Base-by-base conservation (phyloP, 2,797 vertebrate species). In the Otolemur crassicaudatus region DNA sequence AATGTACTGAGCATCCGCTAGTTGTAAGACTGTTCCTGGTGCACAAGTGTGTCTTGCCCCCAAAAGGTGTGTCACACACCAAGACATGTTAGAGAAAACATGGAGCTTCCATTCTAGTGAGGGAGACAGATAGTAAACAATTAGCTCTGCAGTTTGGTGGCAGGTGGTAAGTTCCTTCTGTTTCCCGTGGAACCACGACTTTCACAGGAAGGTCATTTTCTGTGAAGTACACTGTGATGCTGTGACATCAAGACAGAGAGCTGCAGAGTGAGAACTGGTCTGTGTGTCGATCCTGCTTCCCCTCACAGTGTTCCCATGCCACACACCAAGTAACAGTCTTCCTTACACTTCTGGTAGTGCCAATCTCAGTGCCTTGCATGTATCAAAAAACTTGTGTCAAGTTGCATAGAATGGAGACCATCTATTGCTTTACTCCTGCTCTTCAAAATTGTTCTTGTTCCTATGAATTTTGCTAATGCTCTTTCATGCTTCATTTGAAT, bases 371-470 rank as follows among this genome's bases (percentile, higher is more conserved):
- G 14, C 31, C 22, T 79, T 7, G 8, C 3, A 12, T 11, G 29
- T 13, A 70, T 53, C 56, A 43, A 7, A 34, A 67, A n/a, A n/a
- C 65, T 31, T 16, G 37, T n/a, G 14, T 53, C 63, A 29, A 73
- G 37, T 25, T 34, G 20, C 34, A 53, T 5, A 25, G 73, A 84
- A 10, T 22, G 3, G 7, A 56, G 19, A 37, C n/a, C 72, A 76
- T 56, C 81, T 31, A 16, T 23, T 16, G 79, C 90, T 88, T 94
- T 94, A 86, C 91, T 60, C 95, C 79, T 43, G 56, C 70, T 87
- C 31, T 65, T 67, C 12, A 34, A 73, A 90, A 69, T 49, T 14
- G 19, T 23, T 95, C 17, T 37, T 43, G 27, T 87, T 77, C 92
- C 90, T 37, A 7, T 69, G 81, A 83, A 73, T 91, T 46, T 90